phyloP scores from a whole-genome alignment of 2,888 invertebrate genomes.

The Xylocampa areola region DNA sequence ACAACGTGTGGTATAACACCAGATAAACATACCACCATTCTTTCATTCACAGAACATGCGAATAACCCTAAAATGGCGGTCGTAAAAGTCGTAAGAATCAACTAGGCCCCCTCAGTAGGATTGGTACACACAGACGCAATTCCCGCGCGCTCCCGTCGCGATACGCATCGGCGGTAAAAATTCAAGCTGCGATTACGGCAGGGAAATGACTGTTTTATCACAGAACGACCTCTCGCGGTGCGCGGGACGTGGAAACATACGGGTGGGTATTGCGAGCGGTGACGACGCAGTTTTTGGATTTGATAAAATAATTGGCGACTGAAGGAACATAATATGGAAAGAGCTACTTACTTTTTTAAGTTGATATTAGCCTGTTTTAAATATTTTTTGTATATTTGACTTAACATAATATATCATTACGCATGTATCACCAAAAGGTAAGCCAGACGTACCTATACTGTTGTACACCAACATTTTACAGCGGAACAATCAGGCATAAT shows the following conservation, averaged over 20 bases:
- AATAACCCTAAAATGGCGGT: constrained; percentile 56
- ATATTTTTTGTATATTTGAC: no score
- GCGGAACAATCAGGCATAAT: no score
- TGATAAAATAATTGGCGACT: background rate
- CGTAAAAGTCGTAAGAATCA: constrained; percentile 63
- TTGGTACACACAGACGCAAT: constrained; percentile 36
- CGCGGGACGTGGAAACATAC: constrained; percentile 51
- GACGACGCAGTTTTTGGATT: background rate
- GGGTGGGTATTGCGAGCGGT: constrained; percentile 27
- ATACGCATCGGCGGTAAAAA: constrained; percentile 79
- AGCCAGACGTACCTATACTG: no score
- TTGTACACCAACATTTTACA: no score
- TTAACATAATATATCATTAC: no score
- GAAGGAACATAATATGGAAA: no score
- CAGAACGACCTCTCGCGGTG: constrained; percentile 59
- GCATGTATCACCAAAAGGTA: no score
- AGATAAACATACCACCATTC: constrained; percentile 45
- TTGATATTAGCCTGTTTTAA: no score
- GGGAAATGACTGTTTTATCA: constrained; percentile 84
- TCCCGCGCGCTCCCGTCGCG: constrained; percentile 57
- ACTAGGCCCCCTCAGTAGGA: constrained; percentile 52
- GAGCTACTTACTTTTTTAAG: no score
- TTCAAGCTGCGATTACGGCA: constrained; percentile 79
- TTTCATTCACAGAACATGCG: constrained; percentile 59
- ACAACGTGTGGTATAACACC: constrained; percentile 36